Conservation (phyloP, 2,113 vertebrate species). For the Eulemur macaco region DNA sequence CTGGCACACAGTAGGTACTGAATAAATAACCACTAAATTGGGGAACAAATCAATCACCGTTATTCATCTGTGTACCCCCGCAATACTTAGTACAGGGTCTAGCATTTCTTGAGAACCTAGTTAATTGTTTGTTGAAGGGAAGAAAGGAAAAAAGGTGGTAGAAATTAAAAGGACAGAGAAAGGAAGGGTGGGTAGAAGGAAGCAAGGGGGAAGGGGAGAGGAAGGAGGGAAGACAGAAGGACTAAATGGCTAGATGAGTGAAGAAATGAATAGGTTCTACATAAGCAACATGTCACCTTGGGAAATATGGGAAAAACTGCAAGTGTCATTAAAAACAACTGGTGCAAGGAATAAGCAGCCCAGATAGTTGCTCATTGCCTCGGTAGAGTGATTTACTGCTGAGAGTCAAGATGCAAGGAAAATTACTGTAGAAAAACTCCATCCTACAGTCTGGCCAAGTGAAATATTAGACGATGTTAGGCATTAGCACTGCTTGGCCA, state of each 20-base stretch:
- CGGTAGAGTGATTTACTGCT: neutral
- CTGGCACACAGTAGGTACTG: neutral
- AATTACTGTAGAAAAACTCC: neutral
- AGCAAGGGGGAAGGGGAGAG: neutral
- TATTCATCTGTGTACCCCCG: neutral
- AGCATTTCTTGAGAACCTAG: neutral
- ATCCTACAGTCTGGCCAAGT: conserved; percentile 7
- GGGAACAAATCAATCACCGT: neutral
- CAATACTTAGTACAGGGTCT: neutral
- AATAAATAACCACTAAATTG: neutral
- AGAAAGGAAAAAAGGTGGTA: neutral
- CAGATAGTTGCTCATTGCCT: neutral
- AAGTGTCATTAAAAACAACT: conserved; percentile 14
- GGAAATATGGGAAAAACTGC: neutral
- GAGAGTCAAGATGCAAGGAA: conserved; percentile 21
- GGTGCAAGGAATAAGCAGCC: neutral
- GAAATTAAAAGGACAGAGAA: neutral
- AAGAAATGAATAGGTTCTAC: neutral
- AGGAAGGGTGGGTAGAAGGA: neutral
- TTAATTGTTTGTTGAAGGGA: neutral
- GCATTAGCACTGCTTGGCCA: conserved; percentile 43
- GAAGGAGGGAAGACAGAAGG: neutral
- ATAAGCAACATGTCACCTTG: neutral
- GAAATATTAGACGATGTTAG: conserved; percentile 48
- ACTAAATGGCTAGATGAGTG: neutral